Evolutionary conservation across 1,140 invertebrate genomes (phyloP), one percentile per base, ranked within the genome.

Genomic region (Drosophila yakuba): DNA sequence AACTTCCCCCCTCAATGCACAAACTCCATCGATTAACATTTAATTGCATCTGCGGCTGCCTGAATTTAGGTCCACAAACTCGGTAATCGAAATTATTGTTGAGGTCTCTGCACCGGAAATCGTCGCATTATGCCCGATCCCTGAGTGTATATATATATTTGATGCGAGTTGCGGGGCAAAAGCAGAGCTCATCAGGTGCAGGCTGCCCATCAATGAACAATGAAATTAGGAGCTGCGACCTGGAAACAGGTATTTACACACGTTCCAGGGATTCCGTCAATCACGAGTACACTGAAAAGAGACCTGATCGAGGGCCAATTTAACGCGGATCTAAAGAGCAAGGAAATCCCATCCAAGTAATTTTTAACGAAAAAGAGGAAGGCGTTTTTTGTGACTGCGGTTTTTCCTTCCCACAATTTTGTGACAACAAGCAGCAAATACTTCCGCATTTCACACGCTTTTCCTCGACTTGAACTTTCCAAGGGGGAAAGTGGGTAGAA

Each of bases 11-110:
- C 54, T 54, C 50, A 74, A n/a, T 66, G 47, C 76, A 71, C 76
- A 74, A 78, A 69, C 82, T 72, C 82, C 78, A 78, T 86, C 82
- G 82, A 88, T 86, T 86, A 86, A 79, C 83, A 86, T 86, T 86
- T 86, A 86, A 86, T 88, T 88, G 66, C 71, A 82, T 64, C 60
- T 82, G 75, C 45, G 67, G 63, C 62, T 61, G 71, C 48, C 62
- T 32, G 55, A 80, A 59, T 61, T 72, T 71, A 36, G 61, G 55
- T 20, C 54, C 66, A 36, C 74, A 52, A 57, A 75, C 68, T 74
- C 61, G 28, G 74, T 76, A 82, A 88, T 86, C 78, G 82, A 86
- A 82, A 79, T 88, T 88, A 86, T 82, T 82, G 82, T 86, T 85
- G 54, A 56, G 45, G 14, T 28, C 66, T 71, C 74, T 25, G 54